Base-by-base conservation (phyloP, 2,797 vertebrate genomes). In the Mormyrus proboscirostris region DNA sequence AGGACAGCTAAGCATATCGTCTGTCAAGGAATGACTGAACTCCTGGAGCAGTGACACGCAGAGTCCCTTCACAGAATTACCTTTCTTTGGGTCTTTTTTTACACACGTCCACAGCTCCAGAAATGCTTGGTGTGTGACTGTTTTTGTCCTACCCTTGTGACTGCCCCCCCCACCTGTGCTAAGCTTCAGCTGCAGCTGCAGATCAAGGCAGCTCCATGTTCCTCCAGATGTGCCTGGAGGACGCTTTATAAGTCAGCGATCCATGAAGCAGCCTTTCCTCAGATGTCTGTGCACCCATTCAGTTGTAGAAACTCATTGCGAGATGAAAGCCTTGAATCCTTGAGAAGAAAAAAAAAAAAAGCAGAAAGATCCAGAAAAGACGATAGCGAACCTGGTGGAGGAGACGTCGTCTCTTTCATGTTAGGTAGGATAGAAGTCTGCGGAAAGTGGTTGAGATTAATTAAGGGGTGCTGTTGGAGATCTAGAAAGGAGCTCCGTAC, bases 211-310 rank as follows among this genome's bases (percentile, higher is more conserved):
- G 53, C 53, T 59, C 38, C 19, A 33, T 41, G 2, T 57, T 41
- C 33, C 85, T 25, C 85, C 85, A 87, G 85, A 87, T 87, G 51
- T 59, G 50, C 51, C 33, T n/a, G 29, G 33, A 87, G 85, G 53
- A 44, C 51, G 4, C 49, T 85, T 85, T 29, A 16, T 57, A 38
- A 57, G 51, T 57, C 85, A 87, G 51, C 50, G 49, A 59, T 59
- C 33, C 85, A 16, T 0, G 5, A 59, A 51, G 44, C n/a, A 12
- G 12, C 10, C 51, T 53, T n/a, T 57, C 16, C 85, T 57, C 9
- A 4, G 38, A 57, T 44, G 6, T 59, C 50, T 19, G 33, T 57
- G 16, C 16, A 19, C 53, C 85, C 85, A 87, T 87, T 87, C 29
- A 59, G 33, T 19, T 38, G 51, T 53, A 86, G 47, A 86, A 57